Evolutionary conservation across 2,888 invertebrate species (phyloP), one percentile per base, ranked within the genome.

Genomic region (Pammene fasciana): DNA sequence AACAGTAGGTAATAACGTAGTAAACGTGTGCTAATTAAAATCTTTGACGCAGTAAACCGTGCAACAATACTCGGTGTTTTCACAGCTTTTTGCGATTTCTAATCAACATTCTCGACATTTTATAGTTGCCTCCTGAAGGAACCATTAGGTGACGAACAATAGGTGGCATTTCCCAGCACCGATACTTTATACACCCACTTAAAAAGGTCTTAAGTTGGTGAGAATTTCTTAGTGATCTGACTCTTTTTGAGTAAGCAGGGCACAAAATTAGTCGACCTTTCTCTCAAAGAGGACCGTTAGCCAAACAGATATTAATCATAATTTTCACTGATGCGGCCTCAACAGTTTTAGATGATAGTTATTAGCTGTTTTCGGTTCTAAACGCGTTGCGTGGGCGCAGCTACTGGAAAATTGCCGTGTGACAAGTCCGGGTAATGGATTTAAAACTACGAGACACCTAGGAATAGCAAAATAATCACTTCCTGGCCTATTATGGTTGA

Each of bases 281-380:
- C 77, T 75, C 80, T 78, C 75, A 75, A 74, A 76, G 80, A 26
- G 26, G 26, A 87, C 92, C 91, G 92, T 92, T 92, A 92, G 79
- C 86, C 86, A 89, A 89, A 89, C 87, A 86, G 90, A 91, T 92
- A 92, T 92, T 92, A 92, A 92, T 92, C 92, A 92, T 91, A 92
- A 92, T 92, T 92, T 91, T 88, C 89, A 90, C 88, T 90, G 89
- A 88, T 87, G 84, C 83, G 80, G 81, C 83, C 85, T 88, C 88
- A 83, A 87, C 83, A 86, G 85, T 87, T 86, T 86, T 82, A 83
- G 86, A 92, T 92, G 86, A 91, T 91, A 88, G 90, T 90, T 89
- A 92, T 92, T 91, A 92, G 85, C 85, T 84, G 80, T 87, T 89
- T 88, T 86, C 81, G 84, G 82, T 79, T 81, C 84, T 84, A 82